phyloP scores from a whole-genome alignment of 2,888 invertebrate genomes.

The Drosophila ezoana region DNA sequence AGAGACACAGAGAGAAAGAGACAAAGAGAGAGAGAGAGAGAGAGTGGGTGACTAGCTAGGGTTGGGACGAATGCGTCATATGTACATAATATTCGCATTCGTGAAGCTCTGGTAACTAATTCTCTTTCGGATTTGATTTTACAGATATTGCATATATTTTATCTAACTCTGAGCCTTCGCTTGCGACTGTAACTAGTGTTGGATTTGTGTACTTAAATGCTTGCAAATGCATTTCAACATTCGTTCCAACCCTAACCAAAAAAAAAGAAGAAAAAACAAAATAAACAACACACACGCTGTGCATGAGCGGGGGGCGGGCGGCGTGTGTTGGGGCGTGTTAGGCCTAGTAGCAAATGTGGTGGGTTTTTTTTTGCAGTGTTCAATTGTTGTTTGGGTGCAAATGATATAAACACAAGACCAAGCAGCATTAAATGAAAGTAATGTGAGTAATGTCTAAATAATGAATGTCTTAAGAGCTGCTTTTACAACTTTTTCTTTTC shows the following conservation, averaged over 20 bases:
- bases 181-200: slow-evolving; percentile 6
- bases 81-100: slow-evolving; percentile 35
- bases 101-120: slow-evolving; percentile 17
- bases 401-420: slow-evolving; percentile 59
- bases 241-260: slow-evolving; percentile 52
- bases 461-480: slow-evolving; percentile 12
- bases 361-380: slow-evolving; percentile 22
- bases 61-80: slow-evolving; percentile 51
- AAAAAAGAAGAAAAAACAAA: not conserved
- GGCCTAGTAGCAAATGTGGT: slow-evolving; percentile 20
- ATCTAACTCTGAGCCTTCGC: slow-evolving; percentile 6
- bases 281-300: slow-evolving; percentile 22
- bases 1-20: slow-evolving; percentile 26
- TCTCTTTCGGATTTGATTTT: not conserved
- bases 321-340: slow-evolving; percentile 5
- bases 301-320: slow-evolving; percentile 4
- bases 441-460: slow-evolving; percentile 29
- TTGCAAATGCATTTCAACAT: slow-evolving; percentile 31
- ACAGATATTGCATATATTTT: not conserved
- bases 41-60: slow-evolving; percentile 35
- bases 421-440: slow-evolving; percentile 48
- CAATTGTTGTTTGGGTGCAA: slow-evolving; percentile 42
- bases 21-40: slow-evolving; percentile 22
- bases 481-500: not conserved
- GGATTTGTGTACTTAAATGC: slow-evolving; percentile 23